Evolutionary conservation across 2,888 invertebrate species (phyloP), one percentile per base, ranked within the genome.

Genomic region (Sinhomidia bicolor): DNA sequence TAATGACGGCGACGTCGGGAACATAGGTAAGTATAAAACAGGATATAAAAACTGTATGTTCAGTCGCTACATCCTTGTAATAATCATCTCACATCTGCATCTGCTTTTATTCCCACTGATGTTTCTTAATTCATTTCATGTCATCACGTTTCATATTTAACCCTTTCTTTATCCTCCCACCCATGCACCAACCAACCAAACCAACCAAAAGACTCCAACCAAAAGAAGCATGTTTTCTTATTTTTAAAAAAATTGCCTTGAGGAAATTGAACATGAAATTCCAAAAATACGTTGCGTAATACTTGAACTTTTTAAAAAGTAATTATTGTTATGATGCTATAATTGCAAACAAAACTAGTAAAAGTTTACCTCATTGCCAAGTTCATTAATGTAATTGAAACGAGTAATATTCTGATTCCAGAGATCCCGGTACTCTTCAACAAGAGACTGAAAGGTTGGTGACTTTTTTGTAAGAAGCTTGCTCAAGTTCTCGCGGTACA

Each of bases 321-420:
- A 41, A 41, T 41, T 7, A 41, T 41, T 41, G n/a, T 41, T 41
- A 41, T 41, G 23, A 23, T n/a, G 51, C n/a, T 51, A 51, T 10
- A 62, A 29, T 5, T 71, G 71, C 62, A 65, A 65, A n/a, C 29
- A 32, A 12, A 32, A 68, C 29, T 32, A 23, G 20, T 3, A 6
- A n/a, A 54, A 7, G 60, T 68, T 84, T 44, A 91, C 92, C 81
- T 92, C 91, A 79, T 90, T 91, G 68, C 90, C 90, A 44, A 91
- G 88, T 85, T 92, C 92, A 82, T 91, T 92, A 60, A 92, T 92
- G 82, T 92, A 91, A 26, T 90, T 89, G 87, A 92, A 92, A 74
- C 88, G 81, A 14, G 89, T 84, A 17, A 92, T 91, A 79, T 92
- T 92, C 14, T 88, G 82, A 81, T 90, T 89, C 82, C 91, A 89